Conservation (phyloP, 2,888 invertebrate species). For the Watsonalla cultraria region DNA sequence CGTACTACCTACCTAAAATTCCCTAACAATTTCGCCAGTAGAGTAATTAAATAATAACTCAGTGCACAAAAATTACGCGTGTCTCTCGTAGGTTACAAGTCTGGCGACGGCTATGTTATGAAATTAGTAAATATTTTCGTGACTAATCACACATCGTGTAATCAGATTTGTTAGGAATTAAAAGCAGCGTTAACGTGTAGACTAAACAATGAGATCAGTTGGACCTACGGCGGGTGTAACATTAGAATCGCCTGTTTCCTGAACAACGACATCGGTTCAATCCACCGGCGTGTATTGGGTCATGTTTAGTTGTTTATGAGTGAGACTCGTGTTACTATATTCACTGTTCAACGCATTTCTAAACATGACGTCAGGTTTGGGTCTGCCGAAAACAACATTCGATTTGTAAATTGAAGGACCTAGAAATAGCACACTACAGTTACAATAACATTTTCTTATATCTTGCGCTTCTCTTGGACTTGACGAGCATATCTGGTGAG, state of each 20-base stretch:
- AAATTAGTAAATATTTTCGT: conserved; percentile 30
- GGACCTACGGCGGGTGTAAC: conserved; percentile 37
- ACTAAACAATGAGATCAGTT: conserved; percentile 77
- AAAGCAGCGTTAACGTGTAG: conserved; percentile 54
- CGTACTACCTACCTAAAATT: too few species aligned
- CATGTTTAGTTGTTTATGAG: conserved; percentile 5
- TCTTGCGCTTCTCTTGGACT: too few species aligned
- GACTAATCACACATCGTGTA: conserved; percentile 36
- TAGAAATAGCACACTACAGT: too few species aligned
- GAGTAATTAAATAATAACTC: too few species aligned
- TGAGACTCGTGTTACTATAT: not conserved
- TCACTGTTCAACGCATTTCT: not conserved
- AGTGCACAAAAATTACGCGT: too few species aligned
- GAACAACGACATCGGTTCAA: conserved; percentile 53
- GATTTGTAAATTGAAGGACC: not conserved
- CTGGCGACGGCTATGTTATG: conserved; percentile 16
- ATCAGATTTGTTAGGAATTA: conserved; percentile 50
- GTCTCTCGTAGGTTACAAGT: not conserved
- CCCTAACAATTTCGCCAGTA: too few species aligned
- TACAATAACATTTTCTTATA: too few species aligned
- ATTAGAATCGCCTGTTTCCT: conserved; percentile 32
- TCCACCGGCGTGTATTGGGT: conserved; percentile 14
- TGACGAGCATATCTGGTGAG: too few species aligned
- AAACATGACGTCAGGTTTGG: not conserved
- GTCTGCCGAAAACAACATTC: not conserved